Base-by-base conservation (phyloP, 2,113 vertebrate genomes). In the Egretta garzetta region DNA sequence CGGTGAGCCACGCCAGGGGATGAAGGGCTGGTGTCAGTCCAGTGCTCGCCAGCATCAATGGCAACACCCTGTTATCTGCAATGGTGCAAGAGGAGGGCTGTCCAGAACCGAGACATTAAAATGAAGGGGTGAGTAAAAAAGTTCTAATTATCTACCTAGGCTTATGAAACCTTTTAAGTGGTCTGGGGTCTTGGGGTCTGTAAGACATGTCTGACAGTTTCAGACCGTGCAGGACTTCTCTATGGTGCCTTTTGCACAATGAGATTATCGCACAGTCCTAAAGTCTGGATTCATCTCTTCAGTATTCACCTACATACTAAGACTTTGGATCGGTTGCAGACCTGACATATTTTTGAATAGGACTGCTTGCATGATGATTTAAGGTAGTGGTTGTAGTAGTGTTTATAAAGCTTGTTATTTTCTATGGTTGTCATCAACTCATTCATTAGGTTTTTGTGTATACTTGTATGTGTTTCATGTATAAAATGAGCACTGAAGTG, bases 1-100 rank as follows among this genome's bases (percentile, higher is more conserved):
- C 2, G 1, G 49, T 52, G 58, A 72, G 41, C 11, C 10, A 3
- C 7, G 15, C 2, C 0, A 6, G 4, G 1, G 5, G 5, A 71
- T 10, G 12, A 74, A 66, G 33, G 49, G 52, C 56, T 37, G 5
- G 4, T 72, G 8, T 14, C 45, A 71, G 7, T 11, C 32, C 35
- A 28, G 15, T 12, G 14, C 32, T 50, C 8, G 0, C 17, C 60
- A 60, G n/a, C 37, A 28, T 14, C 35, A 53, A 5, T 23, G 32
- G 58, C 63, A 81, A 63, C 37, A 59, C 33, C 15, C 32, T 33
- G 20, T n/a, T 28, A n/a, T 6, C 32, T 73, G 32, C 30, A 60
- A 4, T 7, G 19, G 23, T 62, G 15, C 37, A 58, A 66, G 50
- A 62, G 37, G 3, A 74, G 16, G 11, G 33, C 14, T 56, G 24